Evolutionary conservation across 2,113 vertebrate species (phyloP).

Genomic region (Argyrosomus japonicus): DNA sequence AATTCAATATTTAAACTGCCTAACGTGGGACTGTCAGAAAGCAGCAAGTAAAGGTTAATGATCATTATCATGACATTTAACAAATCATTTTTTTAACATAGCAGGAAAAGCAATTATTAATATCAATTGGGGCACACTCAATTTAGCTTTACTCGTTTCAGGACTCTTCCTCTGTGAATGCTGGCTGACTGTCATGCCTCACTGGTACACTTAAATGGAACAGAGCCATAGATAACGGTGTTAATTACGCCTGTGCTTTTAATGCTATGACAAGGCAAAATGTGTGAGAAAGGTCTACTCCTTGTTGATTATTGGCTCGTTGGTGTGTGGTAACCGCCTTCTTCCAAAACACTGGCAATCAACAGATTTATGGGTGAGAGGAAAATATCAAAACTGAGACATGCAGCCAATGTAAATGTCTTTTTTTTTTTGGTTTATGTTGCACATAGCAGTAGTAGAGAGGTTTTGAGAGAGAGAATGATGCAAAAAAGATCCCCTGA

Average conservation of each 20-base stretch:
- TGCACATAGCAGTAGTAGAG: neutral
- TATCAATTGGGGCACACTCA: neutral
- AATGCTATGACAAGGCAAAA: neutral
- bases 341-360: neutral
- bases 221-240: neutral
- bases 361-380: neutral
- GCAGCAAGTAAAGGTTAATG: neutral
- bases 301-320: neutral
- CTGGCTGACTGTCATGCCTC: neutral
- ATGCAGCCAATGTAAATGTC: no score
- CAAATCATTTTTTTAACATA: neutral
- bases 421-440: no score
- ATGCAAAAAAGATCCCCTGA: no score
- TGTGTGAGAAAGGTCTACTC: neutral
- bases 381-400: neutral
- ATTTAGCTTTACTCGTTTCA: neutral
- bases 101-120: neutral
- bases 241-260: neutral
- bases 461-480: no score
- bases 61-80: neutral
- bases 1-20: constrained; percentile 12
- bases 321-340: neutral
- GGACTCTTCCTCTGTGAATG: neutral
- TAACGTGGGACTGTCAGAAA: neutral
- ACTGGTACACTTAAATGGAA: neutral